Percentiles rank a stretch among this genome's conserved stretches.
Evolutionary conservation across 2,797 vertebrate genomes (phyloP).

Genomic region (Bovichtus variegatus): DNA sequence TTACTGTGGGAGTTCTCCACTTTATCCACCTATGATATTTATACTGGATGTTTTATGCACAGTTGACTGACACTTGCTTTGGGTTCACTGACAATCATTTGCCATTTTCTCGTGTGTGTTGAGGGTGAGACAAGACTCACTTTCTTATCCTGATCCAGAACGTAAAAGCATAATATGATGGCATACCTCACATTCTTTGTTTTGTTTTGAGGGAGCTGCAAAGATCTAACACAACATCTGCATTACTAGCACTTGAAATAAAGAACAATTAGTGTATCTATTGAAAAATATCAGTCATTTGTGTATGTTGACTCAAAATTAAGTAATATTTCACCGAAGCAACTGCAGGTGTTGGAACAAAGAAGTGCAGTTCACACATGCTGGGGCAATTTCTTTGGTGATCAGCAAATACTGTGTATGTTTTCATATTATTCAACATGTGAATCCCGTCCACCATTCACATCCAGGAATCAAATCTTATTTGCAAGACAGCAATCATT

Average conservation of each 20-base stretch:
- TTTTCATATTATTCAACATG: background rate
- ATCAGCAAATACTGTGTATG: background rate
- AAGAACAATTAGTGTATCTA: background rate
- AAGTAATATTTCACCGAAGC: no score
- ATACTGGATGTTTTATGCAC: background rate
- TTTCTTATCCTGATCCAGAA: background rate
- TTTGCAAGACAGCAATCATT: background rate
- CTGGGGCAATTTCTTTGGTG: background rate
- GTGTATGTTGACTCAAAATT: background rate
- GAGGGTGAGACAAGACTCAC: background rate
- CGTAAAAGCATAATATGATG: background rate
- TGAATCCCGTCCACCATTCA: background rate
- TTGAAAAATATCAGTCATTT: background rate
- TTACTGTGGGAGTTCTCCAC: background rate
- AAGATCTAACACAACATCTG: background rate
- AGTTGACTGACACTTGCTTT: background rate
- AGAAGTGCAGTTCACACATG: background rate
- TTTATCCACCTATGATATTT: background rate
- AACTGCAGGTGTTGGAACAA: background rate
- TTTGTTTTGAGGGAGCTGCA: background rate
- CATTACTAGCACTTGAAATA: background rate
- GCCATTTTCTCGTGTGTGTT: background rate
- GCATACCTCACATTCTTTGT: background rate
- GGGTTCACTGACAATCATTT: background rate
- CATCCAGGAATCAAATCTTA: background rate